Evolutionary conservation across 2,113 vertebrate species (phyloP).

Genomic region (Podarcis cretensis): DNA sequence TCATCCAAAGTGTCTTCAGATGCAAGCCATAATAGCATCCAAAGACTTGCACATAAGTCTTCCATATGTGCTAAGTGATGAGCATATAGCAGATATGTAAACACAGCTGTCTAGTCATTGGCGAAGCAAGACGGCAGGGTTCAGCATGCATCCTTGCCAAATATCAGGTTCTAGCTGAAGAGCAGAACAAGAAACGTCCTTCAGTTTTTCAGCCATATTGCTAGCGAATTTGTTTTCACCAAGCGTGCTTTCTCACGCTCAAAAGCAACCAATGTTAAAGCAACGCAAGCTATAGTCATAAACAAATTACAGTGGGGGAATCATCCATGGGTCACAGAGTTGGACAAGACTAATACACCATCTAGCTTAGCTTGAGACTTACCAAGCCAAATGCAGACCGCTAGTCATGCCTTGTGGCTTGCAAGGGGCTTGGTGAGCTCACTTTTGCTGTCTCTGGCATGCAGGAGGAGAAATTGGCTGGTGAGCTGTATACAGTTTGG

Average conservation of each 20-base stretch:
- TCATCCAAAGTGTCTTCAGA: conserved; percentile 11
- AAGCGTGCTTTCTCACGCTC: not conserved
- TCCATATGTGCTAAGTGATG: not conserved
- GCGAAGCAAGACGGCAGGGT: not conserved
- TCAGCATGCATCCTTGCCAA: not conserved
- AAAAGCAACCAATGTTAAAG: not conserved
- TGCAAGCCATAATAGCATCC: not conserved
- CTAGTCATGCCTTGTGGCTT: not conserved
- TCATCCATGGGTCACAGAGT: not conserved
- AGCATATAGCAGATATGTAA: not conserved
- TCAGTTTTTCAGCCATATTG: not conserved
- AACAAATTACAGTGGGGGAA: not conserved
- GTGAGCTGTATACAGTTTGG: not conserved
- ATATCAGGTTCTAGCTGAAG: not conserved
- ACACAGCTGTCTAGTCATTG: conserved; percentile 6
- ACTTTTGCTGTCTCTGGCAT: not conserved
- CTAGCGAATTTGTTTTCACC: not conserved
- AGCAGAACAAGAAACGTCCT: not conserved
- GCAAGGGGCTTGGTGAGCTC: too few species aligned
- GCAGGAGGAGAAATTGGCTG: not conserved
- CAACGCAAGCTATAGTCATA: not conserved
- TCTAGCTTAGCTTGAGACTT: not conserved
- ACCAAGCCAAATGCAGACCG: not conserved
- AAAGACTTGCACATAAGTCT: conserved; percentile 10
- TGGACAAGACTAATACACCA: not conserved